A percentile compares a stretch with the other conserved stretches of the same genome.
phyloP scores from a whole-genome alignment of 2,797 vertebrate genomes.

The Siniperca undulata region DNA sequence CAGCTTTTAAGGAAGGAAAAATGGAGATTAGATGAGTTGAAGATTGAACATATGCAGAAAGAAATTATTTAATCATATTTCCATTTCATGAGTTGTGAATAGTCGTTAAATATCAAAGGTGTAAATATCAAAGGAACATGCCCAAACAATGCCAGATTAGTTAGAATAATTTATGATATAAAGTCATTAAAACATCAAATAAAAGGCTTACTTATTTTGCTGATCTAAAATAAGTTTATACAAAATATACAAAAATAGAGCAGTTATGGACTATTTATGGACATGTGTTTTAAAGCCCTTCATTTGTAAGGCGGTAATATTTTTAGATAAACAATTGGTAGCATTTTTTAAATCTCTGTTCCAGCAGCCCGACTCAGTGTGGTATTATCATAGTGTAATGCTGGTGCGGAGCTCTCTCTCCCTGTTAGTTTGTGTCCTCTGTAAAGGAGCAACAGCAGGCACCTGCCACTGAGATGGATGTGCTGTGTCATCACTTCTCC shows the following conservation, averaged over 20 bases:
- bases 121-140: slow-evolving; percentile 16
- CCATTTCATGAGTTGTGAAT: slow-evolving; percentile 13
- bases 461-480: slow-evolving; percentile 77
- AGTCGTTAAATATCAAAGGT: not conserved
- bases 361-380: slow-evolving; percentile 32
- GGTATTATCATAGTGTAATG: slow-evolving; percentile 41
- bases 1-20: slow-evolving; percentile 8
- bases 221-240: not conserved
- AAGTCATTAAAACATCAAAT: slow-evolving; percentile 31
- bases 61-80: slow-evolving; percentile 8
- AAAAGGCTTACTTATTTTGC: slow-evolving; percentile 7
- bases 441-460: slow-evolving; percentile 76
- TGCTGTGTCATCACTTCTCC: slow-evolving; percentile 80
- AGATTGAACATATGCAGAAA: not conserved
- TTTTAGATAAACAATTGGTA: slow-evolving; percentile 42
- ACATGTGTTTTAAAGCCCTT: slow-evolving; percentile 31
- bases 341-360: slow-evolving; percentile 19
- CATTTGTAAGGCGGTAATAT: slow-evolving; percentile 36
- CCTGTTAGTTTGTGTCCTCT: slow-evolving; percentile 62
- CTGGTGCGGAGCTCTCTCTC: slow-evolving; percentile 36
- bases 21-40: not conserved
- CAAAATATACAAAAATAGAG: slow-evolving; percentile 19
- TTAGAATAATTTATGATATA: slow-evolving; percentile 7
- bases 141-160: slow-evolving; percentile 7
- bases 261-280: slow-evolving; percentile 48